Evolutionary conservation across 2,113 vertebrate species (phyloP), one percentile per base, ranked within the genome.

Genomic region (Austrofundulus limnaeus): DNA sequence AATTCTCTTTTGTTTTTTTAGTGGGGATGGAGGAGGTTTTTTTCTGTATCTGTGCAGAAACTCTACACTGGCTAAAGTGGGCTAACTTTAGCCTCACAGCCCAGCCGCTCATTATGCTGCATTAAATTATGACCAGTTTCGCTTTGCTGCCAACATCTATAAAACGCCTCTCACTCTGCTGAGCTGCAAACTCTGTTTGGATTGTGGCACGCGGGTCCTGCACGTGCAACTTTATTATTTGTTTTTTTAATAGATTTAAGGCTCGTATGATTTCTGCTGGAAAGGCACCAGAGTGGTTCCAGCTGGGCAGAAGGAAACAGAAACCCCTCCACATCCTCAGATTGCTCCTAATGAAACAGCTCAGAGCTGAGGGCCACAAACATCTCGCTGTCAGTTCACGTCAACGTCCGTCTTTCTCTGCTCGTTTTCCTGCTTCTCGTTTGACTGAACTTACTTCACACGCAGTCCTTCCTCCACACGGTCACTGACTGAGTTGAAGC

Each of bases 131-230:
- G 42, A 85, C 63, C 54, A 48, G 12, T 28, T 70, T 67, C 15
- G 7, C 17, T 9, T 50, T 24, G 3, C 23, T 62, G 21, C 60
- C 48, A 42, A 37, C 51, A 25, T 41, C 34, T 3, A 41, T 41
- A 19, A 41, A 62, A 19, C 16, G 11, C 3, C 6, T 45, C 73
- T 72, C 41, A 61, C 7, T 81, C 71, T 72, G 81, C 88, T 85
- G 85, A 85, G 60, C 74, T 34, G 72, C 66, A 81, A 71, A 71
- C 52, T 42, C 24, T 82, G 69, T 85, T 91, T 76, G 76, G 72
- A 84, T 85, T 87, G 77, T 81, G 81, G 78, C 86, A 77, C 76
- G 77, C 85, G 80, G 61, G 60, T 80, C 21, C 66, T 80, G 78
- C 66, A 57, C 80, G 77, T 77, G 75, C 84, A n/a, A n/a, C n/a